Evolutionary conservation across 2,888 invertebrate species (phyloP).

Genomic region (Tolmerus cingulatus): DNA sequence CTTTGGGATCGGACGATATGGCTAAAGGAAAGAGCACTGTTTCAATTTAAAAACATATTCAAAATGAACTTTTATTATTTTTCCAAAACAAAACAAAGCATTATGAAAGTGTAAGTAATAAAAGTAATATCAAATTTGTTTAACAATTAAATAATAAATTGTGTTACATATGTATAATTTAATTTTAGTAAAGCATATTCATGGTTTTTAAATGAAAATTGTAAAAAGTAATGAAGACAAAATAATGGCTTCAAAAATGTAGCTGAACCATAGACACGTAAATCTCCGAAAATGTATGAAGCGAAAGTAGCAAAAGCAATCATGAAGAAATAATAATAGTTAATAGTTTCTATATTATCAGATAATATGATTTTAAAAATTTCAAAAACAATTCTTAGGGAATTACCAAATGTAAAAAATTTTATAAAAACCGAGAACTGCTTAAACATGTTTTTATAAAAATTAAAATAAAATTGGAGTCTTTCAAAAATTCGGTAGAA

Average conservation of each 20-base stretch:
- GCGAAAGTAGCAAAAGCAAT: no score
- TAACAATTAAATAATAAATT: neutral
- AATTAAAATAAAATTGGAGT: no score
- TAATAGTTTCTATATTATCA: no score
- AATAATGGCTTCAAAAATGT: neutral
- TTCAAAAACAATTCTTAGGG: no score
- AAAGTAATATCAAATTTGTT: neutral
- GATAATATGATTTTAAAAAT: no score
- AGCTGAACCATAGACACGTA: neutral
- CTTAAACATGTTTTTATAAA: no score
- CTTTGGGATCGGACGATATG: slow-evolving; percentile 59
- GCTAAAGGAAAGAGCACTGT: slow-evolving; percentile 48
- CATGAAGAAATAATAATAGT: no score
- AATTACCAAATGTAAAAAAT: no score
- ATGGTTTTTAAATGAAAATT: neutral
- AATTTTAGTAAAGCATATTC: neutral
- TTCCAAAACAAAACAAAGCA: neutral
- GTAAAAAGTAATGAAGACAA: neutral
- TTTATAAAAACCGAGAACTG: no score
- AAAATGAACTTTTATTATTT: neutral
- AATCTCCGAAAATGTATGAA: neutral
- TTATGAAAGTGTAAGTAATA: neutral
- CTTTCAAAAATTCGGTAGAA: no score
- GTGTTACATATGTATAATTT: neutral
- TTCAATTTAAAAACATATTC: neutral